A percentile compares a stretch with the other conserved stretches of the same genome.
These are phyloP conservation scores for Phoxinus phoxinus DNA, from an alignment of 2,113 vertebrate genomes.

Conservation along the genomic window DNA sequence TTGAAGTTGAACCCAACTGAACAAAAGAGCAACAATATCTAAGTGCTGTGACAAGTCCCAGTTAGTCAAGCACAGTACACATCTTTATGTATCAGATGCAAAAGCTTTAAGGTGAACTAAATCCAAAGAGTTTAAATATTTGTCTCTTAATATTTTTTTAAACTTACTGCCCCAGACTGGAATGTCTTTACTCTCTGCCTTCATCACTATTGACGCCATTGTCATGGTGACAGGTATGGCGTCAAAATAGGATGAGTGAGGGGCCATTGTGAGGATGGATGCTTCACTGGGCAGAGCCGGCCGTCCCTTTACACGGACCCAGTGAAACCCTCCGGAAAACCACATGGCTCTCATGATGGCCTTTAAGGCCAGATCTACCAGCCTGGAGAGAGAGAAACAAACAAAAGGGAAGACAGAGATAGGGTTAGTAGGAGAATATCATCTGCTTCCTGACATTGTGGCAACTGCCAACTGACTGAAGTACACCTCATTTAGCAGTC, in stretches of 20 bases:
- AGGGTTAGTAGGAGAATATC: neutral
- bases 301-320: slow-evolving; percentile 87
- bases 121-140: neutral
- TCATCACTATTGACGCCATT: slow-evolving; percentile 93
- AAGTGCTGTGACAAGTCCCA: too few relatives aligned
- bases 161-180: slow-evolving; percentile 98
- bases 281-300: slow-evolving; percentile 82
- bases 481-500: neutral
- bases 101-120: neutral
- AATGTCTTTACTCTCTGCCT: slow-evolving; percentile 91
- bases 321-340: slow-evolving; percentile 95
- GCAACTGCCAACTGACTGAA: neutral
- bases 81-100: neutral
- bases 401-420: neutral
- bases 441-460: neutral
- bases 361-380: slow-evolving; percentile 83
- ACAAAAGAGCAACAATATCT: too few relatives aligned
- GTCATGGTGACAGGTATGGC: slow-evolving; percentile 96
- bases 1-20: too few relatives aligned
- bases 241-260: slow-evolving; percentile 95
- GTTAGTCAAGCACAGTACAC: too few relatives aligned
- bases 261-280: slow-evolving; percentile 88
- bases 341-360: slow-evolving; percentile 94
- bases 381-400: slow-evolving; percentile 70
- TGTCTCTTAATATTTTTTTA: neutral